Evolutionary conservation across 2,888 invertebrate genomes (phyloP).

Genomic region (Parnassius smintheus): DNA sequence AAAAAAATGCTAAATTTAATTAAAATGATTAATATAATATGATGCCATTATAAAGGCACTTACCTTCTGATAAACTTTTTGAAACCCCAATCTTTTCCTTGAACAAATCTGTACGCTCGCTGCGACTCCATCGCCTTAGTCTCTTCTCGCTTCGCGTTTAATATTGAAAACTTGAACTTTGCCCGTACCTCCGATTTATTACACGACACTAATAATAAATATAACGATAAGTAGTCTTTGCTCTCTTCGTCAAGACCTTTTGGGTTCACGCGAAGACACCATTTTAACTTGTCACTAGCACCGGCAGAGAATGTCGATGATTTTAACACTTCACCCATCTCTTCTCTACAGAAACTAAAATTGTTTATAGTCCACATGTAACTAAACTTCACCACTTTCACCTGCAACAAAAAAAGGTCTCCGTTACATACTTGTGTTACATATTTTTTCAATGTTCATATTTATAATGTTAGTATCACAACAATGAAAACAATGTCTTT

Average conservation of each 20-base stretch:
- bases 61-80: conserved; percentile 97
- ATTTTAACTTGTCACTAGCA: conserved; percentile 99
- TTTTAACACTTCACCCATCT: conserved; percentile 99
- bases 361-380: conserved; percentile 99
- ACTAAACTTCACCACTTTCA: conserved; percentile 99
- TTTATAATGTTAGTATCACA: too few species aligned
- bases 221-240: conserved; percentile 99
- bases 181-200: conserved; percentile 99
- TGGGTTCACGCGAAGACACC: conserved; percentile 99
- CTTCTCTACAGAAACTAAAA: conserved; percentile 99
- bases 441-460: background rate
- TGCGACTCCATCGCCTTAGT: conserved; percentile 99
- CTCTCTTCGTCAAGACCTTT: conserved; percentile 99
- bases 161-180: conserved; percentile 99
- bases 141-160: conserved; percentile 99
- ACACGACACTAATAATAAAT: conserved; percentile 99
- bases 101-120: conserved; percentile 99
- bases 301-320: conserved; percentile 99
- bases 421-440: background rate
- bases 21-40: too few species aligned
- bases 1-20: too few species aligned
- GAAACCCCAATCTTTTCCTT: conserved; percentile 99
- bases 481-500: too few species aligned
- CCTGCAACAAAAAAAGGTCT: conserved; percentile 84
- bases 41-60: conserved; percentile 32